A percentile compares a stretch with the other conserved stretches of the same genome.
Conservation (phyloP, 2,797 vertebrate species). For the Lepus townsendii region DNA sequence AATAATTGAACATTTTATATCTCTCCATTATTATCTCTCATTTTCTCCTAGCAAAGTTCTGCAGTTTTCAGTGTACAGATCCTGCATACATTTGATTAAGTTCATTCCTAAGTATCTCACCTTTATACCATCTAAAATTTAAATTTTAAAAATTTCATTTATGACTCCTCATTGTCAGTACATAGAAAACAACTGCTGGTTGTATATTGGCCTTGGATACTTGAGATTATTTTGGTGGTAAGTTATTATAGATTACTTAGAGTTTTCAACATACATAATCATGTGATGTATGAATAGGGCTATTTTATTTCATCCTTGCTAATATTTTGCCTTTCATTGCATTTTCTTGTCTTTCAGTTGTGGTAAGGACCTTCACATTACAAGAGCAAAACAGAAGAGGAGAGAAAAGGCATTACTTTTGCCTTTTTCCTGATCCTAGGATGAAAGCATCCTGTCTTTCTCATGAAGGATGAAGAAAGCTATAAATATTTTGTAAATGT, state of each 20-base stretch:
- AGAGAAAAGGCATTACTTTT: not conserved
- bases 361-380: not conserved
- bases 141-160: not conserved
- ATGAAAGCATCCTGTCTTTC: not conserved
- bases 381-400: not conserved
- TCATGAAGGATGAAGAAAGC: not conserved
- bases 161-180: not conserved
- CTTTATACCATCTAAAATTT: not conserved
- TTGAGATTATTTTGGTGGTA: not conserved
- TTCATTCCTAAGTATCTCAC: not conserved
- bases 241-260: constrained; percentile 14
- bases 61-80: not conserved
- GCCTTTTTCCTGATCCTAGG: not conserved
- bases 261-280: not conserved
- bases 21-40: not conserved
- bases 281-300: not conserved
- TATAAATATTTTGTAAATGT: not conserved
- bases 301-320: not conserved
- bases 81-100: not conserved
- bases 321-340: not conserved
- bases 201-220: not conserved
- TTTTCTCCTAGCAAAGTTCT: not conserved
- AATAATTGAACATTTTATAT: not conserved
- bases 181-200: not conserved
- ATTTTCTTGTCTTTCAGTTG: not conserved